phyloP scores from a whole-genome alignment of 1,140 invertebrate species.

The Pseudomyrmex gracilis region DNA sequence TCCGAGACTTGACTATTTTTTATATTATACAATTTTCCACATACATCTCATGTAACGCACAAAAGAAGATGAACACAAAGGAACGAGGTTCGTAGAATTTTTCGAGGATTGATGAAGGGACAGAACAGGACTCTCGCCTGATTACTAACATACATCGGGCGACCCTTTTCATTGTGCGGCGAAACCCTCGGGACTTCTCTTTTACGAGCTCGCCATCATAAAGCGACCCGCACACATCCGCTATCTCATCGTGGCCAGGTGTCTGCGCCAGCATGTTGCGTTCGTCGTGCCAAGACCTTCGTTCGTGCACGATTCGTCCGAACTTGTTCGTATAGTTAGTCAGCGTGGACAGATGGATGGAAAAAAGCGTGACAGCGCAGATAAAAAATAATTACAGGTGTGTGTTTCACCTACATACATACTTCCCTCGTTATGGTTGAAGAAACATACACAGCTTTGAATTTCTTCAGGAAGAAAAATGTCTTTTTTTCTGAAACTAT shows the following conservation, averaged over 20 bases:
- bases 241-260: constrained; percentile 33
- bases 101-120: no score
- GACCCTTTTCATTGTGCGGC: neutral
- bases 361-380: no score
- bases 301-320: neutral
- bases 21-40: neutral
- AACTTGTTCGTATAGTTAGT: no score
- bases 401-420: no score
- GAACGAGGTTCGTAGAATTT: neutral
- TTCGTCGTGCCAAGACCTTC: neutral
- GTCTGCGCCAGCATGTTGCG: constrained; percentile 7
- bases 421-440: no score
- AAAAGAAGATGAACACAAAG: neutral
- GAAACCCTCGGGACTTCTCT: constrained; percentile 5
- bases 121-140: constrained; percentile 3
- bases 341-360: no score
- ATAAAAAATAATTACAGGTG: no score
- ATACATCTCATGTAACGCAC: constrained; percentile 3
- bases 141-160: constrained; percentile 15
- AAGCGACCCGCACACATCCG: constrained; percentile 29
- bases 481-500: no score
- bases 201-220: constrained; percentile 33
- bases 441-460: no score
- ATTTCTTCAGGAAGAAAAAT: no score
- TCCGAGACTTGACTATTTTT: neutral